Percentiles rank a stretch among this genome's conserved stretches.
Conservation (phyloP, 2,888 invertebrate species). For the Parnassius smintheus region DNA sequence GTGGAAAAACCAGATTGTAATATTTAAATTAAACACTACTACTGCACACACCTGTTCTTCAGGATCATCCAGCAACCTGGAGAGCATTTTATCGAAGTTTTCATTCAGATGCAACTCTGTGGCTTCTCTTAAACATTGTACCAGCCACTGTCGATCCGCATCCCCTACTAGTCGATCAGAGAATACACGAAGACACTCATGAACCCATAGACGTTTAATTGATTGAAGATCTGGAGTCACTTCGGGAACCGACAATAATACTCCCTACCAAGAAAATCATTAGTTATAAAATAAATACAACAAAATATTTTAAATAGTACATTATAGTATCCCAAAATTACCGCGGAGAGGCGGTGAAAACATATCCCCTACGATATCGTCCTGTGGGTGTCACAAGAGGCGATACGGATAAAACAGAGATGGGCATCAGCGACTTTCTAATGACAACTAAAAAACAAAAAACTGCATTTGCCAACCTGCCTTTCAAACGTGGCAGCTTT, state of each 20-base stretch:
- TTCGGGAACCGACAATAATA: constrained; percentile 94
- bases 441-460: too few relatives aligned
- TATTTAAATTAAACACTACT: too few relatives aligned
- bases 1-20: too few relatives aligned
- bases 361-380: too few relatives aligned
- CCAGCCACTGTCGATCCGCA: constrained; percentile 90
- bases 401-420: too few relatives aligned
- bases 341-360: too few relatives aligned
- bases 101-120: constrained; percentile 82
- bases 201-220: constrained; percentile 96
- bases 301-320: too few relatives aligned
- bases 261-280: constrained; percentile 82
- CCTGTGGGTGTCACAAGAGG: too few relatives aligned
- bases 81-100: constrained; percentile 86
- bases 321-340: too few relatives aligned
- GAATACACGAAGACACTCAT: constrained; percentile 95
- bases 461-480: too few relatives aligned
- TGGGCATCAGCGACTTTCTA: too few relatives aligned
- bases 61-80: constrained; percentile 72
- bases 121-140: constrained; percentile 84
- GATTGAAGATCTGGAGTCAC: constrained; percentile 91
- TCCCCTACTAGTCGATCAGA: constrained; percentile 95
- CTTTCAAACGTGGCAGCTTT: too few relatives aligned
- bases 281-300: neutral
- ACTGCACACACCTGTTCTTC: constrained; percentile 2